Conservation (phyloP, 2,888 invertebrate genomes). For the Tholera decimalis region DNA sequence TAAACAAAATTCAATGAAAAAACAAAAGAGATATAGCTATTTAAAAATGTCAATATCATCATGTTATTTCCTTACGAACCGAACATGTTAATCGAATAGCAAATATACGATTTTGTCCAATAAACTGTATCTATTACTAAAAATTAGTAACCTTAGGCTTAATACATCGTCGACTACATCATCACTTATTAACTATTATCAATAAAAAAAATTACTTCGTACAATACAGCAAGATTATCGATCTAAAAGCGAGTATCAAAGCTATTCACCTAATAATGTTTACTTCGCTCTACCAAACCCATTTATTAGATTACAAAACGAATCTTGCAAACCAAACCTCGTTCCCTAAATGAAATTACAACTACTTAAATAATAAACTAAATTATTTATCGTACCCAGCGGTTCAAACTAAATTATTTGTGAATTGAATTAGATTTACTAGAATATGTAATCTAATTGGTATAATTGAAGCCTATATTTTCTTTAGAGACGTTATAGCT, state of each 20-base stretch:
- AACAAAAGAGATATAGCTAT: no score
- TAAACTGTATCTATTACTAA: conserved; percentile 4
- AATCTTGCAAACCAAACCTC: conserved; percentile 20
- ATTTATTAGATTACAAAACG: conserved; percentile 75
- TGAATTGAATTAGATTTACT: conserved; percentile 53
- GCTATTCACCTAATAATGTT: conserved; percentile 64
- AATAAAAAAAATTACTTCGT: no score
- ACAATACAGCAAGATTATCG: conserved; percentile 31
- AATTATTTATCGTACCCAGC: conserved; percentile 66
- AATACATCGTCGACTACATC: conserved; percentile 16
- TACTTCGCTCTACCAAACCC: conserved; percentile 67
- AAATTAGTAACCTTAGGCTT: conserved; percentile 6
- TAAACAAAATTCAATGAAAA: no score
- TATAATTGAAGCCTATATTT: conserved; percentile 8
- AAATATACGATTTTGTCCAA: background rate
- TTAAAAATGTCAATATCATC: background rate
- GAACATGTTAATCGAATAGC: background rate
- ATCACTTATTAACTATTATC: no score
- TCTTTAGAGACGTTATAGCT: conserved; percentile 14
- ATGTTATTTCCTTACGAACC: background rate
- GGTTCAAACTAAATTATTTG: conserved; percentile 57
- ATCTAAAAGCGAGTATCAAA: conserved; percentile 30
- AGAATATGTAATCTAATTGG: conserved; percentile 22
- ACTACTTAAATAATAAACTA: conserved; percentile 69
- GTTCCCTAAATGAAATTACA: conserved; percentile 62